Evolutionary conservation across 2,888 invertebrate species (phyloP).

Genomic region (Lottia gigantea): DNA sequence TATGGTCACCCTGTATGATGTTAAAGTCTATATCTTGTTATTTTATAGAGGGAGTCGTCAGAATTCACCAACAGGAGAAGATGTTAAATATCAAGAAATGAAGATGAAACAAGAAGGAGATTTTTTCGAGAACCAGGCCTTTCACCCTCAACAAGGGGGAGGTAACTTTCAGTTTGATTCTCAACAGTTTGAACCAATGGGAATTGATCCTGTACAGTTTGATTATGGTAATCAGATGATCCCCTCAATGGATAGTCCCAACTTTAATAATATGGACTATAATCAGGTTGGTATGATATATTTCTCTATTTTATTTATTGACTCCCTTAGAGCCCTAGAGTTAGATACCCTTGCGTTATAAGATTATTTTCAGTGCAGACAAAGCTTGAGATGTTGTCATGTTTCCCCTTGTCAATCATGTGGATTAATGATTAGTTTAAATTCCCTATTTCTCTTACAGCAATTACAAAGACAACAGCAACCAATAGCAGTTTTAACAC

Average conservation of each 20-base stretch:
- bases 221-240: slow-evolving; percentile 64
- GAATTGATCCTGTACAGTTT: slow-evolving; percentile 66
- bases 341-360: too few relatives aligned
- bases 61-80: slow-evolving; percentile 91
- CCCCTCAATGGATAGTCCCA: slow-evolving; percentile 68
- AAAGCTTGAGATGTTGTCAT: too few relatives aligned
- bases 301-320: background rate
- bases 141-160: slow-evolving; percentile 42
- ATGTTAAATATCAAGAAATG: slow-evolving; percentile 67
- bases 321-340: too few relatives aligned
- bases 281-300: slow-evolving; percentile 53
- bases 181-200: slow-evolving; percentile 64
- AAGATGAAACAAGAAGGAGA: slow-evolving; percentile 40
- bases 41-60: slow-evolving; percentile 81
- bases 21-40: background rate
- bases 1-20: too few relatives aligned
- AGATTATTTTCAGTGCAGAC: too few relatives aligned
- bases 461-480: slow-evolving; percentile 63
- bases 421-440: too few relatives aligned
- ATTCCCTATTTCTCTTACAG: slow-evolving; percentile 34
- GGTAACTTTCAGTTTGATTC: slow-evolving; percentile 60
- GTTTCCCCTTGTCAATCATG: too few relatives aligned
- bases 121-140: slow-evolving; percentile 48
- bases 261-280: slow-evolving; percentile 66
- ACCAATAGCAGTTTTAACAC: slow-evolving; percentile 66